Percentiles rank a stretch among this genome's conserved stretches.
Conservation (phyloP, 2,888 invertebrate species). For the Fragum whitleyi region DNA sequence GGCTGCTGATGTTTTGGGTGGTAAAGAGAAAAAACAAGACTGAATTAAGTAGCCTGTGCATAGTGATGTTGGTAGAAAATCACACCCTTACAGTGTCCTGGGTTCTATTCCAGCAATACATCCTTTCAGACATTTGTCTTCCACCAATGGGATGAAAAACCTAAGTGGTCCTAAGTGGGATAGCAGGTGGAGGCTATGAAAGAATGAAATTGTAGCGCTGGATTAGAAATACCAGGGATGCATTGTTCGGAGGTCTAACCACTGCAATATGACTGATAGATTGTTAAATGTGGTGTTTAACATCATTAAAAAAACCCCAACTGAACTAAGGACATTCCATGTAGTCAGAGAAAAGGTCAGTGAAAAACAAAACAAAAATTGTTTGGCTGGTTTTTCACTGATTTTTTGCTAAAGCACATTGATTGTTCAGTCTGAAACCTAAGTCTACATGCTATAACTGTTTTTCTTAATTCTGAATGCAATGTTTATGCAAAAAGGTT, state of each 20-base stretch:
- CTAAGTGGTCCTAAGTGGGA: neutral
- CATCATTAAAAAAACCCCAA: too few species aligned
- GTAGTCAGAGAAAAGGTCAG: too few species aligned
- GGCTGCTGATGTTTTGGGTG: slow-evolving; percentile 58
- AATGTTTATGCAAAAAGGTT: too few species aligned
- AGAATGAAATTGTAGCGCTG: neutral
- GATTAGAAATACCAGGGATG: neutral
- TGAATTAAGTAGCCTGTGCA: neutral
- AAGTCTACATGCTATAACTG: too few species aligned
- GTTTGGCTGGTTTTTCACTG: too few species aligned
- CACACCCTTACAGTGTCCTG: too few species aligned
- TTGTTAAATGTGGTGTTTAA: neutral
- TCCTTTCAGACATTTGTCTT: neutral
- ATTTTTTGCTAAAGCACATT: too few species aligned
- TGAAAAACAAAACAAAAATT: too few species aligned
- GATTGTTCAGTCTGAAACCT: too few species aligned
- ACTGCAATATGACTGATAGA: neutral
- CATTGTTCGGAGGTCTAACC: neutral
- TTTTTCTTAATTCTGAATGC: too few species aligned
- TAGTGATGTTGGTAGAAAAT: too few species aligned
- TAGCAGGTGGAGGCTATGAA: neutral
- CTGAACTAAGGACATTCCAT: too few species aligned
- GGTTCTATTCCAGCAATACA: neutral
- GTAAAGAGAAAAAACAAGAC: slow-evolving; percentile 19
- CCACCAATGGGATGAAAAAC: neutral